These are phyloP conservation scores for Dasysyrphus tricinctus DNA, from an alignment of 2,888 invertebrate genomes.

Conservation along the genomic window DNA sequence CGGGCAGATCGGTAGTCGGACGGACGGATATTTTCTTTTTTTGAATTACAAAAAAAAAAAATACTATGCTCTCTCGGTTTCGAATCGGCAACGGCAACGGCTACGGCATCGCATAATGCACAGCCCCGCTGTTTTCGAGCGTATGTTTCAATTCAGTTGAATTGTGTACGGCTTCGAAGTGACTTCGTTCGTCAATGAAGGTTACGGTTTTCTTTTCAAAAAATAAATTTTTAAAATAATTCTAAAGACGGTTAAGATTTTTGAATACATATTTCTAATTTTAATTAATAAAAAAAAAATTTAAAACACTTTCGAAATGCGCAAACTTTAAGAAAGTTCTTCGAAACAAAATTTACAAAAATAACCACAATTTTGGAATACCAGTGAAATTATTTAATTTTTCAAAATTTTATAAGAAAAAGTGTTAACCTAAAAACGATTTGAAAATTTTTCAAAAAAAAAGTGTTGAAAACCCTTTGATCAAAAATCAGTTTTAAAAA, in stretches of 20 bases:
- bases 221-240: not conserved
- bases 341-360: not conserved
- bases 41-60: slow-evolving; percentile 44
- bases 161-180: slow-evolving; percentile 69
- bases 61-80: slow-evolving; percentile 49
- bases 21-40: slow-evolving; percentile 73
- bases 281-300: not conserved
- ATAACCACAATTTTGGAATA: slow-evolving; percentile 52
- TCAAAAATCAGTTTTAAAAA: not conserved
- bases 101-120: slow-evolving; percentile 27
- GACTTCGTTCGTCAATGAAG: slow-evolving; percentile 61
- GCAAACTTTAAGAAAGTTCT: not conserved
- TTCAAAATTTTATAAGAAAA: slow-evolving; percentile 5
- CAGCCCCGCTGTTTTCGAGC: slow-evolving; percentile 61
- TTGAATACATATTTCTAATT: slow-evolving; percentile 1
- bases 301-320: not conserved
- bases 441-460: slow-evolving; percentile 10
- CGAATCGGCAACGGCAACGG: slow-evolving; percentile 40
- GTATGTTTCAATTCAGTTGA: slow-evolving; percentile 68
- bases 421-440: not conserved
- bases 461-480: slow-evolving; percentile 9
- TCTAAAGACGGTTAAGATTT: slow-evolving; percentile 49
- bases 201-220: slow-evolving; percentile 30
- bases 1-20: slow-evolving; percentile 70
- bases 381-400: slow-evolving; percentile 54